These are phyloP conservation scores for Papilio dardanus DNA, from an alignment of 1,140 invertebrate genomes.

Conservation along the genomic window DNA sequence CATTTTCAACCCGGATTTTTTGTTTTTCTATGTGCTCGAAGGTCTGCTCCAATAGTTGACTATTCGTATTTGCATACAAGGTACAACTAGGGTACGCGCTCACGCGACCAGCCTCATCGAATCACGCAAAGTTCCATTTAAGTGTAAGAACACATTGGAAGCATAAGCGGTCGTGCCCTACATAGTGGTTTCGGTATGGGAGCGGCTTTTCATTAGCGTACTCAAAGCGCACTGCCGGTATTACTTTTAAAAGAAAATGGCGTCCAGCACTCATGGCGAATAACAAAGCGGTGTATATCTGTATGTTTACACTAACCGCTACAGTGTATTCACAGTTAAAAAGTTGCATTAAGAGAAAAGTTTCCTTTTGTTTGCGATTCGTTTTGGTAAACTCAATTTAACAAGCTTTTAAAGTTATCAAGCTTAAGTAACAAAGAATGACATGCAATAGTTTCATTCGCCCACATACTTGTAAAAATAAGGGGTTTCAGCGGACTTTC, in stretches of 20 bases:
- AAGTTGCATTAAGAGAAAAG: constrained; percentile 27
- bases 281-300: constrained; percentile 25
- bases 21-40: constrained; percentile 39
- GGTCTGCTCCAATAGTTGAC: constrained; percentile 44
- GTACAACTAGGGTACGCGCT: constrained; percentile 41
- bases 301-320: constrained; percentile 18
- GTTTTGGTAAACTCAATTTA: background rate
- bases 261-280: constrained; percentile 20
- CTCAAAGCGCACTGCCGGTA: constrained; percentile 28
- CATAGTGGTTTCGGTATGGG: constrained; percentile 34
- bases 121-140: constrained; percentile 54
- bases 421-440: background rate
- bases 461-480: background rate
- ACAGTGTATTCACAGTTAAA: constrained; percentile 27
- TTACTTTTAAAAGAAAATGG: constrained; percentile 37
- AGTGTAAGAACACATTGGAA: constrained; percentile 40
- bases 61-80: constrained; percentile 53
- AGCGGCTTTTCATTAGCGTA: constrained; percentile 37
- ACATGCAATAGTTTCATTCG: background rate
- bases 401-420: background rate
- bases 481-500: too few species aligned
- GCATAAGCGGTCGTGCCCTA: constrained; percentile 37
- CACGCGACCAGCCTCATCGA: constrained; percentile 45
- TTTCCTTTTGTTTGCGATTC: constrained; percentile 28
- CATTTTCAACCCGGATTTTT: constrained; percentile 41